Evolutionary conservation across 2,888 invertebrate species (phyloP), one percentile per base, ranked within the genome.

Genomic region (Meteorus colon): DNA sequence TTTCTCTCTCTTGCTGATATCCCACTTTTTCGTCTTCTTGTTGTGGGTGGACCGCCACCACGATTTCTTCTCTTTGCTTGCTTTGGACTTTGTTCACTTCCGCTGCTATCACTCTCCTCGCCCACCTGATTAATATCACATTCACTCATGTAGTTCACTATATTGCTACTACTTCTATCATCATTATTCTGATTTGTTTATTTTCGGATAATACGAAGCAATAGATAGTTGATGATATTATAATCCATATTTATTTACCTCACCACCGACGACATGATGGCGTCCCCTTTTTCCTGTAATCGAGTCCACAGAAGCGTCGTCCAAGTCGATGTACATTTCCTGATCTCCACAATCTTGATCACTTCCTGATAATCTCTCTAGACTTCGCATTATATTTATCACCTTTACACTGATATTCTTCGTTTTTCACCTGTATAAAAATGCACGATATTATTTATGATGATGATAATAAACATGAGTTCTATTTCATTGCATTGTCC

Each of bases 1-100:
- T 97, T 97, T 79, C 97, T 92, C 87, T 97, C 97, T 74, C 96
- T 92, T 2, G 96, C 96, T 76, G 95, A 95, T 76, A 96, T 91
- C 4, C 94, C 94, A 82, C 94, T 94, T 86, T 95, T 93, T 81
- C 95, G 92, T 82, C 94, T 91, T n/a, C 94, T 85, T 76, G 87
- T 89, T 73, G 88, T 86, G 74, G 88, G 87, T 72, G 88, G 86
- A 74, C 87, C 87, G 24, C 55, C 16, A 62, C 86, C 85, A 65
- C 89, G 87, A 80, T 86, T 89, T 82, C 88, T 86, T 81, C 89
- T 86, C 79, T 89, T 89, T 79, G 87, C 87, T 80, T 89, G 89
- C 81, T 89, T 89, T 77, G 89, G 89, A 78, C 88, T 86, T 78
- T 87, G 86, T 79, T 89, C 89, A 83, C 89, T 88, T 68, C 88